Base-by-base conservation (phyloP, 2,797 vertebrate species). In the Ispidina picta region DNA sequence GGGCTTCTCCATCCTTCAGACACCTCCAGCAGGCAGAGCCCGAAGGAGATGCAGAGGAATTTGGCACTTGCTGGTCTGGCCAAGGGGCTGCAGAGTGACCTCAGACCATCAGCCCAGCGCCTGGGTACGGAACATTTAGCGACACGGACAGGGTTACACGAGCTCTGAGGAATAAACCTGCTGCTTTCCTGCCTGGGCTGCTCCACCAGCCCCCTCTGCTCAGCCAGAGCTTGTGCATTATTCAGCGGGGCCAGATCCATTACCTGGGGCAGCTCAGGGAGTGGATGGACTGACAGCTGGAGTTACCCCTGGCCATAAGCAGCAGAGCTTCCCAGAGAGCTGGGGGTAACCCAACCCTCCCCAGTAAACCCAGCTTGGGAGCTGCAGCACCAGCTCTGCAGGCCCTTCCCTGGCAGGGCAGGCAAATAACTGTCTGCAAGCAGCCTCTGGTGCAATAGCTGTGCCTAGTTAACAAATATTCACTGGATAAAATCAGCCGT, bases 251-350 rank as follows among this genome's bases (percentile, higher is more conserved):
- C 69, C 65, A 23, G 94, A 85, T 93, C 93, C 83, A 52, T 95
- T 94, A 95, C 90, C 77, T 93, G 29, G 77, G 13, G 25, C 29
- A 2, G 16, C 82, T 62, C 51, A 65, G 48, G 35, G 52, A 59
- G 75, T 78, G 92, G 92, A 80, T 88, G 89, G 89, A 46, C 86
- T 20, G 59, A 69, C 80, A 92, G 92, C 78, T 88, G 89, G 89
- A 48, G 88, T 20, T 59, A 69, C 84, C 65, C 39, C 83, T 65
- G 85, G 39, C 64, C 35, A 25, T 15, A 52, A 43, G 37, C 91
- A 81, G 86, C 88, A 81, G 81, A 86, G 46, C 55, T 85, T 72
- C 79, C 84, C 66, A 60, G 8, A 28, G 81, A 73, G 62, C 46
- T 70, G 10, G 15, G 56, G 72, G 56, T 13, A 31, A 86, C 56